phyloP scores from a whole-genome alignment of 2,888 invertebrate species.

The Drosophila affinis region DNA sequence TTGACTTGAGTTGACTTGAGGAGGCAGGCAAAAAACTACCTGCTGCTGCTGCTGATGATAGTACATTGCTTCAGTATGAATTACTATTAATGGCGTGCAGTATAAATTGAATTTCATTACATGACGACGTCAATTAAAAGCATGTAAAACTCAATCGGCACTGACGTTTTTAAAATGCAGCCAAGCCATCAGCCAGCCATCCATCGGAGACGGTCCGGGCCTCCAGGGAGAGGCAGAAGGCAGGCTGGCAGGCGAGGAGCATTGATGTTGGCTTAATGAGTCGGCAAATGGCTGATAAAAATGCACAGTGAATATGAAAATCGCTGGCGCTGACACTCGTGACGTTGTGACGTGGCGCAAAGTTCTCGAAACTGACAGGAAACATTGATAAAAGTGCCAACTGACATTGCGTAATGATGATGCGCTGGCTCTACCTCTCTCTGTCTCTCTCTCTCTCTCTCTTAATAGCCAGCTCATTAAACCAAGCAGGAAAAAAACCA shows the following conservation, averaged over 20 bases:
- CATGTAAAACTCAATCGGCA: slow-evolving; percentile 82
- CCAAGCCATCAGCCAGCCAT: slow-evolving; percentile 42
- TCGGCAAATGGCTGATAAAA: slow-evolving; percentile 81
- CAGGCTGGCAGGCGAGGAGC: slow-evolving; percentile 3
- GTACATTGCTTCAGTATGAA: slow-evolving; percentile 58
- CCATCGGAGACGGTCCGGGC: slow-evolving; percentile 22
- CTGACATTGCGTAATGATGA: slow-evolving; percentile 59
- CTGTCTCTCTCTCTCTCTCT: not conserved
- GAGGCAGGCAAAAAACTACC: slow-evolving; percentile 4
- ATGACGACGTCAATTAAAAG: slow-evolving; percentile 81
- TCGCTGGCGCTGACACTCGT: slow-evolving; percentile 56
- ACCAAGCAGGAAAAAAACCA: slow-evolving; percentile 25
- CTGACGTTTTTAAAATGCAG: slow-evolving; percentile 76
- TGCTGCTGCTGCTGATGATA: slow-evolving; percentile 4
- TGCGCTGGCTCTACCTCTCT: slow-evolving; percentile 24
- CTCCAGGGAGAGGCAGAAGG: not conserved
- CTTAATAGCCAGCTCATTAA: slow-evolving; percentile 65
- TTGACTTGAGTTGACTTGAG: slow-evolving; percentile 11
- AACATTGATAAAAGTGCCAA: slow-evolving; percentile 73
- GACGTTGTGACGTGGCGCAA: slow-evolving; percentile 57
- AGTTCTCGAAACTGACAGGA: slow-evolving; percentile 67
- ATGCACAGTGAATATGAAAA: slow-evolving; percentile 68
- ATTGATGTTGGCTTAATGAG: slow-evolving; percentile 71
- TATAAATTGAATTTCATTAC: slow-evolving; percentile 82
- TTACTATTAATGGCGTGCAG: slow-evolving; percentile 74